These are phyloP conservation scores for Bugula neritina DNA, from an alignment of 2,888 invertebrate genomes.

Conservation along the genomic window DNA sequence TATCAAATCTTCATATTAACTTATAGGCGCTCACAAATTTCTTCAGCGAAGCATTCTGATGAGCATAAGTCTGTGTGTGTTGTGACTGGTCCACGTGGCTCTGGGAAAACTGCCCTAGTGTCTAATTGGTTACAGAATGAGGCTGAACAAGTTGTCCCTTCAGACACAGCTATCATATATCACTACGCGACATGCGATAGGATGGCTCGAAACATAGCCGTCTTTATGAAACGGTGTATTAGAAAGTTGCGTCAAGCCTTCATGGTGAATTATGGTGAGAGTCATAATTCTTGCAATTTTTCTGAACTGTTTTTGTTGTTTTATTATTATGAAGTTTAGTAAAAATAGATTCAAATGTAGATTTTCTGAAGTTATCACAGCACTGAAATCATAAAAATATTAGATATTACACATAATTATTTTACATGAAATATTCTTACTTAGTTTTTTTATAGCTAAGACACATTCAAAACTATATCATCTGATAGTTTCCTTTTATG, in stretches of 20 bases:
- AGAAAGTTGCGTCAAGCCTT: slow-evolving; percentile 28
- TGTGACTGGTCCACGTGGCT: slow-evolving; percentile 43
- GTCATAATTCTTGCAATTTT: no score
- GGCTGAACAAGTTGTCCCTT: slow-evolving; percentile 33
- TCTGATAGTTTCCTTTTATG: no score
- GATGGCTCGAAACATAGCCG: slow-evolving; percentile 38
- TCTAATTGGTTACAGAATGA: slow-evolving; percentile 45
- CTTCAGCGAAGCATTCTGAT: background rate
- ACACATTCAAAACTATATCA: no score
- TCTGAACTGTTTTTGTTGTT: no score
- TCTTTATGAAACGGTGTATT: slow-evolving; percentile 36
- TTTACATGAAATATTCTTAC: no score
- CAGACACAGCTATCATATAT: slow-evolving; percentile 34
- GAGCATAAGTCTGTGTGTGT: slow-evolving; percentile 37
- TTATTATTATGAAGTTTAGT: no score
- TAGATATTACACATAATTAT: no score
- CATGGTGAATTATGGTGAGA: background rate
- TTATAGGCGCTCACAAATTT: background rate
- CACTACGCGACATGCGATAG: slow-evolving; percentile 41
- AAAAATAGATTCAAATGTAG: no score
- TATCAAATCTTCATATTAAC: no score
- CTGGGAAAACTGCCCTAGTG: slow-evolving; percentile 44
- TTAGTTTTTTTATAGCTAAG: no score
- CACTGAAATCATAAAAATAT: no score
- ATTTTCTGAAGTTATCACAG: no score